Conservation (phyloP, 1,140 invertebrate species). For the Meloidogyne exigua region DNA sequence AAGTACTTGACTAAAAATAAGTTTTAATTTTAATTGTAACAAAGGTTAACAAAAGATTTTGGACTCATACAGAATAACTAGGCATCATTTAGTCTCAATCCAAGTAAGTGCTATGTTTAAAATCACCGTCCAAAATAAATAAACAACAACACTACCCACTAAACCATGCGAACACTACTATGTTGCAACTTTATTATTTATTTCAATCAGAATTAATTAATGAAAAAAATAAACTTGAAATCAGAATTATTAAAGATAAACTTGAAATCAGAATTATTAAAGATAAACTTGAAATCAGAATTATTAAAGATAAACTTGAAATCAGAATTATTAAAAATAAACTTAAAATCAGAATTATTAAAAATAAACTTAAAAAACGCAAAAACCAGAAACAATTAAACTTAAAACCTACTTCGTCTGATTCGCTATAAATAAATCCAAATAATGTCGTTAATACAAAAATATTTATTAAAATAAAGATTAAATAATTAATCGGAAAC, state of each 20-base stretch:
- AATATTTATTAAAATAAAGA: neutral
- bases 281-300: neutral
- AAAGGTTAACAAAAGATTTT: neutral
- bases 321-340: neutral
- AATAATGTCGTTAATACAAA: neutral
- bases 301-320: neutral
- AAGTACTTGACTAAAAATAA: neutral
- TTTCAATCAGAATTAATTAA: too few relatives aligned
- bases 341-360: neutral
- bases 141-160: neutral
- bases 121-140: neutral
- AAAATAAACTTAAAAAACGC: neutral
- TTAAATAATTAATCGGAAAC: neutral
- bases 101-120: neutral
- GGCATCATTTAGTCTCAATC: neutral
- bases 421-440: neutral
- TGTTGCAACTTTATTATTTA: too few relatives aligned
- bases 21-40: neutral
- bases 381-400: neutral
- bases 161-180: neutral
- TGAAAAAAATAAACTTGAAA: too few relatives aligned
- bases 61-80: conserved; percentile 5
- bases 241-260: too few relatives aligned
- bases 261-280: neutral
- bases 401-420: neutral